These are phyloP conservation scores for Polypedilum vanderplanki DNA, from an alignment of 1,140 invertebrate species.

Conservation along the genomic window DNA sequence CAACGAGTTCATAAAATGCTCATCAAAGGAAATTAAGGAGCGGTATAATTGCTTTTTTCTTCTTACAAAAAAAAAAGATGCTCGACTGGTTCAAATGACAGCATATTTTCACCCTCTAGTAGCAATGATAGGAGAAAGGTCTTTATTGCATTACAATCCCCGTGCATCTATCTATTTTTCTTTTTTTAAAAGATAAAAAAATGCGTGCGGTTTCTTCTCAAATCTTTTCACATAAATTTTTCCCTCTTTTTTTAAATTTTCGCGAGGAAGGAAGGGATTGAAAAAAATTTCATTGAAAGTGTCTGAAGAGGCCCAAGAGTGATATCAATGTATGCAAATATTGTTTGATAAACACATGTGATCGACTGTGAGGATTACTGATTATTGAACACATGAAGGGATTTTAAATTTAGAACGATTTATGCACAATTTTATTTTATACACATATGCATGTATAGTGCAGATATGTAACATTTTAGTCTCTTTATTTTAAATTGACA, in stretches of 20 bases:
- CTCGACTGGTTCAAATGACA: not conserved
- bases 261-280: slow-evolving; percentile 1
- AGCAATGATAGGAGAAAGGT: not conserved
- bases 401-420: not conserved
- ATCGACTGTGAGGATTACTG: slow-evolving; percentile 23
- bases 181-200: slow-evolving; percentile 28
- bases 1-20: slow-evolving; percentile 28
- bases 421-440: not conserved
- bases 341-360: slow-evolving; percentile 27
- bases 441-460: too few relatives aligned
- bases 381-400: not conserved
- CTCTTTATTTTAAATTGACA: too few relatives aligned
- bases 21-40: slow-evolving; percentile 26
- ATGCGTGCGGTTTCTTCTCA: slow-evolving; percentile 1
- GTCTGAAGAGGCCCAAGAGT: slow-evolving; percentile 22
- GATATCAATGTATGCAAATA: slow-evolving; percentile 26
- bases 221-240: slow-evolving; percentile 29
- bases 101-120: slow-evolving; percentile 7
- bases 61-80: not conserved
- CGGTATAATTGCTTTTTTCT: slow-evolving; percentile 4
- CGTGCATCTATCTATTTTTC: not conserved
- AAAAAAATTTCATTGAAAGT: not conserved
- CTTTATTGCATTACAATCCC: not conserved
- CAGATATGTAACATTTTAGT: too few relatives aligned
- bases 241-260: not conserved